Evolutionary conservation across 2,797 vertebrate genomes (phyloP).

Genomic region (Pseudocheirus occidentalis): DNA sequence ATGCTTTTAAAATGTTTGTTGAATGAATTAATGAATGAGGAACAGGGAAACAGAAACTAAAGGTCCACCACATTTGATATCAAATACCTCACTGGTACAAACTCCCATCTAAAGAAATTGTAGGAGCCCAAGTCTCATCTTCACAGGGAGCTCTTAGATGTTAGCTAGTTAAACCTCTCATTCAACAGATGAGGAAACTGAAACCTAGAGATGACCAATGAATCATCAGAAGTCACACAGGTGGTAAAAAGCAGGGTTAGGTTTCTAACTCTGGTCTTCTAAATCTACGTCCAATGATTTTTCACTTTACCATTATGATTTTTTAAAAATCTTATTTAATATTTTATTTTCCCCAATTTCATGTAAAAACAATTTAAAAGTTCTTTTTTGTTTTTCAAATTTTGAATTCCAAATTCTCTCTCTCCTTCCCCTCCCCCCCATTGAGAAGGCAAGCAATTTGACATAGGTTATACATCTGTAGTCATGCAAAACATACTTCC

Average conservation of each 20-base stretch:
- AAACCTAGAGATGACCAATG: neutral
- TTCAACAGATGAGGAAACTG: neutral
- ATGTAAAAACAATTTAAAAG: no score
- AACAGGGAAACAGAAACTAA: neutral
- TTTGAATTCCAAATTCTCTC: no score
- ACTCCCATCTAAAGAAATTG: neutral
- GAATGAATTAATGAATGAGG: neutral
- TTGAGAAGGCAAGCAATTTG: no score
- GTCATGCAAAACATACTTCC: no score
- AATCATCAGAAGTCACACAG: neutral
- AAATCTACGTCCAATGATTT: neutral
- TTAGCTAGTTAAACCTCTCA: neutral
- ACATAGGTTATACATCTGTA: no score
- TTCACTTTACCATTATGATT: neutral
- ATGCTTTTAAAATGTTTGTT: neutral
- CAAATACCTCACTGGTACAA: neutral
- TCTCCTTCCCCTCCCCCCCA: no score
- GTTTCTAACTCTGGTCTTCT: neutral
- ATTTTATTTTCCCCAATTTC: no score
- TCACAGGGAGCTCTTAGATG: neutral
- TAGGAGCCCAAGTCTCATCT: neutral
- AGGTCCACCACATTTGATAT: neutral
- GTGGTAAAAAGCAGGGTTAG: neutral
- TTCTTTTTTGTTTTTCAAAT: no score
- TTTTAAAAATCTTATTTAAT: no score